These are phyloP conservation scores for Eubasilissa splendida DNA, from an alignment of 2,888 invertebrate species.

Conservation along the genomic window DNA sequence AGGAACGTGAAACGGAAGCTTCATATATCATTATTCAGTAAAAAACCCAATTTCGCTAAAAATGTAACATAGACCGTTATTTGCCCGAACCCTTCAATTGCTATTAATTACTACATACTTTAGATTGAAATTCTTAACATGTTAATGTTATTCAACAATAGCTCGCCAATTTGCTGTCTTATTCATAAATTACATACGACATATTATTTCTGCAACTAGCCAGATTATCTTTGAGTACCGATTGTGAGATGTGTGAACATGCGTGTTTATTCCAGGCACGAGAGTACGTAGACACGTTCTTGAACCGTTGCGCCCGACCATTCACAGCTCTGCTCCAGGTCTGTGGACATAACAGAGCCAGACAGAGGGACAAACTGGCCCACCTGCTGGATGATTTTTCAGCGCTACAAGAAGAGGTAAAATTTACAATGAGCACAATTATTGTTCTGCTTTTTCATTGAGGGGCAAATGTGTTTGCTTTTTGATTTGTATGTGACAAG, in stretches of 20 bases:
- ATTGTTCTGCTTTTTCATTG: background rate
- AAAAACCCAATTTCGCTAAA: too few species aligned
- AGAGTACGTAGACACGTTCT: constrained; percentile 91
- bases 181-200: too few species aligned
- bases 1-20: too few species aligned
- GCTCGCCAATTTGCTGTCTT: too few species aligned
- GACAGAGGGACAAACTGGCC: constrained; percentile 95
- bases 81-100: too few species aligned
- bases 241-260: background rate
- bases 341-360: constrained; percentile 95
- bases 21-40: too few species aligned
- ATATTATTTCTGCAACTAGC: too few species aligned
- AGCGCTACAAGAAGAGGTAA: constrained; percentile 91
- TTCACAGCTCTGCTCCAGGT: constrained; percentile 90
- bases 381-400: constrained; percentile 93
- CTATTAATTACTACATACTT: too few species aligned
- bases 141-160: too few species aligned
- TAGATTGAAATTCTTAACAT: too few species aligned
- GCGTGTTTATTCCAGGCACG: constrained; percentile 75
- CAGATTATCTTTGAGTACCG: too few species aligned
- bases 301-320: constrained; percentile 88
- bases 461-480: background rate
- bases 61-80: too few species aligned
- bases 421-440: background rate
- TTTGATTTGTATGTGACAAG: background rate